Conservation (phyloP, 2,888 invertebrate genomes). For the Nomada flava region DNA sequence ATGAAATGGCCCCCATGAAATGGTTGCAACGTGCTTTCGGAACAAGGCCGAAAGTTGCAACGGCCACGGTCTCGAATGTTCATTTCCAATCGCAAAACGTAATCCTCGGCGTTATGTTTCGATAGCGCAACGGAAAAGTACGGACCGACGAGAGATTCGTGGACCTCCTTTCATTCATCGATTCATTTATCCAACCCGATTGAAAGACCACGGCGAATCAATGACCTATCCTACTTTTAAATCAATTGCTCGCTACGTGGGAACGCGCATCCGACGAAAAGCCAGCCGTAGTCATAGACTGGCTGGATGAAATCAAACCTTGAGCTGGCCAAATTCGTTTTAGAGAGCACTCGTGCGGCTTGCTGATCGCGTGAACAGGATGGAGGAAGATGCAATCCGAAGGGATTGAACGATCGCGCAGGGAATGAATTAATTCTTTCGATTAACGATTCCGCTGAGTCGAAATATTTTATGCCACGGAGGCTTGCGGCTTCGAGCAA, state of each 20-base stretch:
- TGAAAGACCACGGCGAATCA: conserved; percentile 62
- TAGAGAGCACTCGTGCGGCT: conserved; percentile 56
- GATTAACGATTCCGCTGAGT: conserved; percentile 55
- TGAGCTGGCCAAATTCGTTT: conserved; percentile 68
- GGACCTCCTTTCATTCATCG: conserved; percentile 43
- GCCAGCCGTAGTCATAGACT: conserved; percentile 59
- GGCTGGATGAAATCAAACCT: conserved; percentile 69
- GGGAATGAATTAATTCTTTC: conserved; percentile 65
- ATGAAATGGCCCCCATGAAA: not conserved
- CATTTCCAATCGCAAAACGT: conserved; percentile 33
- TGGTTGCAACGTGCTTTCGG: conserved; percentile 16
- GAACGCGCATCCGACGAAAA: conserved; percentile 67
- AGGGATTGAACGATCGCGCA: conserved; percentile 62
- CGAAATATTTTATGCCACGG: conserved; percentile 54
- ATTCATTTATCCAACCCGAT: conserved; percentile 49
- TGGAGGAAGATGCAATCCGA: conserved; percentile 58
- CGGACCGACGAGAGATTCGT: conserved; percentile 35
- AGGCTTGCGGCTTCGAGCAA: conserved; percentile 13
- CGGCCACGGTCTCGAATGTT: not conserved
- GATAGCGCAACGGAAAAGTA: conserved; percentile 21
- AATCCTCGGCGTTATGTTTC: conserved; percentile 28
- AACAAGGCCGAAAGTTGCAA: conserved; percentile 18
- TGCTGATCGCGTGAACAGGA: conserved; percentile 38
- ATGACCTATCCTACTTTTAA: conserved; percentile 73
- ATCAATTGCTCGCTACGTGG: conserved; percentile 72